Conservation (phyloP, 2,113 vertebrate genomes). For the Proteles cristata region DNA sequence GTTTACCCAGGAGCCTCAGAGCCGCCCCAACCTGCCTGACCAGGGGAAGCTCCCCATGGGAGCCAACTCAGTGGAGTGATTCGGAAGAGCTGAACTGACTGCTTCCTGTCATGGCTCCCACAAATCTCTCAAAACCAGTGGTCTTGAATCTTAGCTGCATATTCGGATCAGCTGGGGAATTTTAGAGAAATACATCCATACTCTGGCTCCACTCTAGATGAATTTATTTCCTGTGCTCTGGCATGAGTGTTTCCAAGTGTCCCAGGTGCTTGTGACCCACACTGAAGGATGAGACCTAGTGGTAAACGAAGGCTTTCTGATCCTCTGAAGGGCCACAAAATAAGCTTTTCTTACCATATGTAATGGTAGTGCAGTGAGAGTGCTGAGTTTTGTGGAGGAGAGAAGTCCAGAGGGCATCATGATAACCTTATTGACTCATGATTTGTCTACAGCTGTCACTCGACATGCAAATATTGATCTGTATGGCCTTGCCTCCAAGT, state of each 20-base stretch:
- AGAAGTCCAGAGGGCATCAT: neutral
- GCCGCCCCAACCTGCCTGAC: neutral
- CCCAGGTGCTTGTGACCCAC: neutral
- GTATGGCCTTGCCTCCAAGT: neutral
- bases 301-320: neutral
- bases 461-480: neutral
- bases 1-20: neutral
- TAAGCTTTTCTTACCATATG: neutral
- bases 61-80: neutral
- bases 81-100: neutral
- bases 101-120: neutral
- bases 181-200: neutral
- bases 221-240: neutral
- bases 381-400: neutral
- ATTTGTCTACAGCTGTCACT: neutral
- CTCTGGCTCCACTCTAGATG: too few species aligned
- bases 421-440: neutral
- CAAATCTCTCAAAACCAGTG: neutral
- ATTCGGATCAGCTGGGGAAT: neutral
- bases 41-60: neutral
- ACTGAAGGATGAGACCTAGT: neutral
- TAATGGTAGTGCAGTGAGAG: accelerated
- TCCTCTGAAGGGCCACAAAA: neutral
- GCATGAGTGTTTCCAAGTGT: neutral
- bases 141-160: neutral